Evolutionary conservation across 2,888 invertebrate species (phyloP).

Genomic region (Pristionchus japonicus): DNA sequence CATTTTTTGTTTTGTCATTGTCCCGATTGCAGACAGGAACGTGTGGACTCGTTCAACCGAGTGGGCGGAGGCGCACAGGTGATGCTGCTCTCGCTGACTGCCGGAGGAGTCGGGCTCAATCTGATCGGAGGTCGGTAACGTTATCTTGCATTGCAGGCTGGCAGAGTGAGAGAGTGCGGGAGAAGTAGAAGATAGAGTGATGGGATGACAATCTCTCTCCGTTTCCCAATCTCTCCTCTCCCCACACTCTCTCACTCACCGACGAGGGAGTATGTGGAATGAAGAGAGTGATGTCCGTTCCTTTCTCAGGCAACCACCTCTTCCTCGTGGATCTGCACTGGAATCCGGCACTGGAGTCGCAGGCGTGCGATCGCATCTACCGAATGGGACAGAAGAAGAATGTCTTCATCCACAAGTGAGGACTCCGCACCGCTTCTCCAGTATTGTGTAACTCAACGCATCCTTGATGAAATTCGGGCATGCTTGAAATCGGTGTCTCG

Average conservation of each 20-base stretch:
- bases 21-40: slow-evolving; percentile 58
- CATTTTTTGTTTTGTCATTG: slow-evolving; percentile 42
- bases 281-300: neutral
- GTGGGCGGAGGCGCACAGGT: slow-evolving; percentile 79
- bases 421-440: no score
- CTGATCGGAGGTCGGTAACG: slow-evolving; percentile 85
- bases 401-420: slow-evolving; percentile 87
- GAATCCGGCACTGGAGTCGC: slow-evolving; percentile 94
- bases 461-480: no score
- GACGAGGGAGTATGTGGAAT: no score
- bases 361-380: slow-evolving; percentile 94
- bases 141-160: no score
- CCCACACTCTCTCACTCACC: neutral
- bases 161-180: no score
- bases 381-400: slow-evolving; percentile 88
- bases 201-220: no score
- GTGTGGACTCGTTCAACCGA: slow-evolving; percentile 84
- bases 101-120: slow-evolving; percentile 95
- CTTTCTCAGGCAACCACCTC: slow-evolving; percentile 84
- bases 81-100: slow-evolving; percentile 88
- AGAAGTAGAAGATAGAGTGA: no score
- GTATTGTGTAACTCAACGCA: no score
- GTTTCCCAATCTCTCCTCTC: no score
- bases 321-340: slow-evolving; percentile 92
- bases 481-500: no score